Evolutionary conservation across 2,888 invertebrate species (phyloP).

Genomic region (Leucoptera coffeella): DNA sequence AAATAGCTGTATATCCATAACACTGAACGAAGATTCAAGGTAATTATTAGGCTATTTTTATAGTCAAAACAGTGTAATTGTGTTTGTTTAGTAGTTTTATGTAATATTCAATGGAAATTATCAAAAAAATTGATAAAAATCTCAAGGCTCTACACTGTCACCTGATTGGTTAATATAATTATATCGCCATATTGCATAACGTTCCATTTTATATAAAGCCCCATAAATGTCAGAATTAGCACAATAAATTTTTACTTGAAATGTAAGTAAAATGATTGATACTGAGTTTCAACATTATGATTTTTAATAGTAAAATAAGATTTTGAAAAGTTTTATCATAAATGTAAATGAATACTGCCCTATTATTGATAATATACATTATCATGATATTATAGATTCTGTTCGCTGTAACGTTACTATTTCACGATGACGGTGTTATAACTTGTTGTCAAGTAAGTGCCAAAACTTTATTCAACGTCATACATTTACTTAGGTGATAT

Average conservation of each 20-base stretch:
- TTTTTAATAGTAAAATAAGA: not conserved
- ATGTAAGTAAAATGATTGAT: not conserved
- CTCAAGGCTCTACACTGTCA: constrained; percentile 30
- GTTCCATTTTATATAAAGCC: not conserved
- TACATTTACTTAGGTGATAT: too few species aligned
- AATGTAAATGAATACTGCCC: not conserved
- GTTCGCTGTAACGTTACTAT: too few species aligned
- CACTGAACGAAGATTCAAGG: constrained; percentile 9
- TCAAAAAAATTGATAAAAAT: too few species aligned
- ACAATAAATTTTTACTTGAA: not conserved
- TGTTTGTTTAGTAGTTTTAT: constrained; percentile 23
- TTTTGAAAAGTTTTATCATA: not conserved
- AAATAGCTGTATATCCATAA: constrained; percentile 7
- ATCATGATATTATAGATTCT: too few species aligned
- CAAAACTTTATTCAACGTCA: too few species aligned
- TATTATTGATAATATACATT: too few species aligned
- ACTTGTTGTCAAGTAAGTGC: too few species aligned
- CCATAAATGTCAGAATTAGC: not conserved
- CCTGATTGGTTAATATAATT: constrained; percentile 33
- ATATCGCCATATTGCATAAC: constrained; percentile 7
- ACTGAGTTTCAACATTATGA: not conserved
- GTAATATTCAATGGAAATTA: constrained; percentile 35
- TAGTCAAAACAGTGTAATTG: constrained; percentile 9
- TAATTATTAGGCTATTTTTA: constrained; percentile 9
- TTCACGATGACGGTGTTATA: too few species aligned